Conservation (phyloP, 2,113 vertebrate genomes). For the Ameiurus melas region DNA sequence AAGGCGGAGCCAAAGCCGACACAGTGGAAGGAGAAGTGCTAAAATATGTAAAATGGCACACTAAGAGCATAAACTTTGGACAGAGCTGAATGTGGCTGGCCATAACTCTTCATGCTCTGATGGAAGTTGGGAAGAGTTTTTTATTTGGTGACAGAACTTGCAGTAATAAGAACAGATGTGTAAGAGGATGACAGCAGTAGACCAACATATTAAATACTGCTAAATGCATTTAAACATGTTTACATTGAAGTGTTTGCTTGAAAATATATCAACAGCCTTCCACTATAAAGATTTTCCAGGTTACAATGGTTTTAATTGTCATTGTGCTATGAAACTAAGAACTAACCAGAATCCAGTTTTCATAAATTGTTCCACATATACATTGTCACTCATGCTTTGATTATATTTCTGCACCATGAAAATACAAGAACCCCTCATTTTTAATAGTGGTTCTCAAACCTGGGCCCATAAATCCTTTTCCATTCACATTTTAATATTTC, state of each 20-base stretch:
- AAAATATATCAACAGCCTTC: neutral
- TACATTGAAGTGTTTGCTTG: neutral
- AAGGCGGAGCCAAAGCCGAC: conserved; percentile 46
- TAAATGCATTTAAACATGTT: conserved; percentile 23
- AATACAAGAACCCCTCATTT: neutral
- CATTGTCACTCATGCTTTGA: neutral
- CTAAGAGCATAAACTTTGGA: conserved; percentile 50
- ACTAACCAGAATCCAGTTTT: neutral
- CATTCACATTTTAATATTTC: neutral
- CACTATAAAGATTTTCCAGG: neutral
- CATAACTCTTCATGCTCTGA: conserved; percentile 64
- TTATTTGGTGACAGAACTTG: conserved; percentile 47
- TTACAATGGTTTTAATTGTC: neutral
- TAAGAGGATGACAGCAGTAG: conserved; percentile 34
- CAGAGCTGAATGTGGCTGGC: conserved; percentile 46
- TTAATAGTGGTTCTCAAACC: neutral
- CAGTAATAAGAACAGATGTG: conserved; percentile 16
- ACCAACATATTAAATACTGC: neutral
- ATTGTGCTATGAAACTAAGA: neutral
- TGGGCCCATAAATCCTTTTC: neutral
- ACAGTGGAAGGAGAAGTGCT: conserved; percentile 59
- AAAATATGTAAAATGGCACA: conserved; percentile 58
- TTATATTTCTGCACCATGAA: neutral
- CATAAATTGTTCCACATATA: neutral
- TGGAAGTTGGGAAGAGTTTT: conserved; percentile 63